Evolutionary conservation across 2,797 vertebrate species (phyloP).

Genomic region (Anguilla obscura): DNA sequence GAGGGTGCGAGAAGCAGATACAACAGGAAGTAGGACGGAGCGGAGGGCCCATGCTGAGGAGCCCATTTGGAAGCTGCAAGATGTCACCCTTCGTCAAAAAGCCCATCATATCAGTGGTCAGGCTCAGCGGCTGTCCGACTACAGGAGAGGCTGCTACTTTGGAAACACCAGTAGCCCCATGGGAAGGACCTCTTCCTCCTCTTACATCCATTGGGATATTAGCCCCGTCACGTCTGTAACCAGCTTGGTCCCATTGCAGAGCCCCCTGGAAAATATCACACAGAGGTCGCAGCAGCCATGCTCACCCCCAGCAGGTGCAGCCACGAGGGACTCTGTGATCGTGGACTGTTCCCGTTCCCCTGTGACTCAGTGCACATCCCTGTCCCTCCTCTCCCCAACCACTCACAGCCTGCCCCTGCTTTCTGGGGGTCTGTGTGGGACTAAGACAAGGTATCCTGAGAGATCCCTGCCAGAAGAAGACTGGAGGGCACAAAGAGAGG

Average conservation of each 20-base stretch:
- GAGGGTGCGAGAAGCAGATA: conserved; percentile 48
- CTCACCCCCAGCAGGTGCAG: conserved; percentile 38
- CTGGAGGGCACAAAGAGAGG: conserved; percentile 42
- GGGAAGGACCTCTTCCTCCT: conserved; percentile 55
- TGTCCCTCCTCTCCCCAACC: conserved; percentile 61
- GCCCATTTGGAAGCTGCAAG: conserved; percentile 73
- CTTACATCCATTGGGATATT: conserved; percentile 74
- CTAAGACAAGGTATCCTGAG: conserved; percentile 50
- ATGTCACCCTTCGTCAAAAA: conserved; percentile 70
- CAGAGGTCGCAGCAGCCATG: conserved; percentile 44
- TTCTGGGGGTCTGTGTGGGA: conserved; percentile 47
- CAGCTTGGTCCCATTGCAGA: conserved; percentile 62
- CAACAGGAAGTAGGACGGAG: conserved; percentile 52
- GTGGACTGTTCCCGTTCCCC: conserved; percentile 58
- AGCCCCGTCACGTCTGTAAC: conserved; percentile 73
- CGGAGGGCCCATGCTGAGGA: conserved; percentile 47
- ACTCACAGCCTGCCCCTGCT: conserved; percentile 47
- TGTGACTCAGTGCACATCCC: conserved; percentile 68
- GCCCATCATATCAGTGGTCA: conserved; percentile 56
- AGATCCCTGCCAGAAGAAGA: conserved; percentile 52
- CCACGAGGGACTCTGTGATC: conserved; percentile 51
- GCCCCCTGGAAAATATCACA: conserved; percentile 46
- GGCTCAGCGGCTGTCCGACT: conserved; percentile 66
- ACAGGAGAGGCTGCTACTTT: conserved; percentile 75
- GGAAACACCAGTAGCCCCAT: conserved; percentile 76